phyloP scores from a whole-genome alignment of 2,113 vertebrate species.

The Calidris pugnax region DNA sequence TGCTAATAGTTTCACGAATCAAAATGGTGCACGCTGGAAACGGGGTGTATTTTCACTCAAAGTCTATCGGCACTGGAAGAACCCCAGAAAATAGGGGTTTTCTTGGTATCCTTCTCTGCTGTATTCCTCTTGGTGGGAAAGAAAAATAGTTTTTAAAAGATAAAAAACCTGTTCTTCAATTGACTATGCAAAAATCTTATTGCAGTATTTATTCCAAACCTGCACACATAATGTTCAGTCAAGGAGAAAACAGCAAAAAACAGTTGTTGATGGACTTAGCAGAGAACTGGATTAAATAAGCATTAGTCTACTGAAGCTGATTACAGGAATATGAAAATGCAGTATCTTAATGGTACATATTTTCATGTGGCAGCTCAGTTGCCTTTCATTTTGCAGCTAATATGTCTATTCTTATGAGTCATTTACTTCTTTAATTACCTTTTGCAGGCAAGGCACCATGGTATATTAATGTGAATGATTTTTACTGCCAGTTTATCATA shows the following conservation, averaged over 20 bases:
- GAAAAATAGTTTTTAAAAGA: slow-evolving; percentile 78
- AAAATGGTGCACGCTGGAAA: not conserved
- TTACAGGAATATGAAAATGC: slow-evolving; percentile 94
- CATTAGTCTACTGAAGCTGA: slow-evolving; percentile 95
- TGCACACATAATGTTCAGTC: slow-evolving; percentile 83
- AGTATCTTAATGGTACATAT: slow-evolving; percentile 99
- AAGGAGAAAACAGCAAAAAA: slow-evolving; percentile 87
- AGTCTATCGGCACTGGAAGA: not conserved
- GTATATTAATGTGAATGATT: slow-evolving; percentile 99
- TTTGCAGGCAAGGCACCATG: slow-evolving; percentile 99
- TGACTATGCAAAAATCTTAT: slow-evolving; percentile 83
- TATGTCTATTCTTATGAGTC: slow-evolving; percentile 99
- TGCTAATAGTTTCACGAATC: not conserved
- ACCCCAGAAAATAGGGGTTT: not conserved
- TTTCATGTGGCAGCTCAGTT: slow-evolving; percentile 96
- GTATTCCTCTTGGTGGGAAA: slow-evolving; percentile 56
- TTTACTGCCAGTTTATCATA: slow-evolving; percentile 99
- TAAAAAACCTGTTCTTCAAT: slow-evolving; percentile 79
- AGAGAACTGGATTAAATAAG: slow-evolving; percentile 98
- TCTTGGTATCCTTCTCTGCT: slow-evolving; percentile 10
- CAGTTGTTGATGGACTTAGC: slow-evolving; percentile 96
- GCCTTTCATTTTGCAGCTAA: slow-evolving; percentile 98
- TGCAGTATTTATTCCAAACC: slow-evolving; percentile 85
- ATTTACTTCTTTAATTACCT: slow-evolving; percentile 99
- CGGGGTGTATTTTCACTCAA: not conserved